phyloP scores from a whole-genome alignment of 2,797 vertebrate species.

The Myioborus miniatus region DNA sequence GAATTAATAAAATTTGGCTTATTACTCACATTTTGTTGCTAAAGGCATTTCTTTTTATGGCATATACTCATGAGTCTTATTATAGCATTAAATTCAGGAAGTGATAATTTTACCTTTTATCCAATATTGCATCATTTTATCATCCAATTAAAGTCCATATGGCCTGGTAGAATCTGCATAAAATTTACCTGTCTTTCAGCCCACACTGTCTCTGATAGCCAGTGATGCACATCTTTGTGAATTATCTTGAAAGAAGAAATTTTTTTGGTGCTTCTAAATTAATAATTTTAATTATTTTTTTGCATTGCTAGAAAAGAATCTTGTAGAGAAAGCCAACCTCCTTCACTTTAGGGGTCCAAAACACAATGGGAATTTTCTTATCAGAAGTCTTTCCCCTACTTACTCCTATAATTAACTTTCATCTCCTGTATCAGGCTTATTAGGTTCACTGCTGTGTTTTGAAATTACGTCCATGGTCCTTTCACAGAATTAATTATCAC shows the following conservation, averaged over 20 bases:
- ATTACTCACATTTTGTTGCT: not conserved
- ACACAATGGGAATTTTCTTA: not conserved
- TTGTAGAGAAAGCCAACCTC: not conserved
- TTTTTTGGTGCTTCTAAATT: not conserved
- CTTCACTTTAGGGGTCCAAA: not conserved
- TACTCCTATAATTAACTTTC: constrained; percentile 8
- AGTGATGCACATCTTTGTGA: not conserved
- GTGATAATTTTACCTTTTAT: not conserved
- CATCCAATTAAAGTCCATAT: not conserved
- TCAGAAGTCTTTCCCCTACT: not conserved
- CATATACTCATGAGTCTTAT: not conserved
- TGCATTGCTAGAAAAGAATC: not conserved
- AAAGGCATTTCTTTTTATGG: not conserved
- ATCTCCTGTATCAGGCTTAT: not conserved
- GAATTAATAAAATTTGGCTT: not conserved
- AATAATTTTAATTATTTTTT: not conserved
- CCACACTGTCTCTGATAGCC: not conserved
- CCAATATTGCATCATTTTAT: not conserved
- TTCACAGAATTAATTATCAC: constrained; percentile 35
- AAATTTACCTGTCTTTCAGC: not conserved
- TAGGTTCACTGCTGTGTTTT: constrained; percentile 18
- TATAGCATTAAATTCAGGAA: not conserved
- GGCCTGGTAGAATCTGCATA: not conserved
- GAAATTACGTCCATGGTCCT: constrained; percentile 14
- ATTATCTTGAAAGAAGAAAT: not conserved